A percentile compares a stretch with the other conserved stretches of the same genome.
These are phyloP conservation scores for Solenodon paradoxus DNA, from an alignment of 2,113 vertebrate genomes.

Conservation along the genomic window DNA sequence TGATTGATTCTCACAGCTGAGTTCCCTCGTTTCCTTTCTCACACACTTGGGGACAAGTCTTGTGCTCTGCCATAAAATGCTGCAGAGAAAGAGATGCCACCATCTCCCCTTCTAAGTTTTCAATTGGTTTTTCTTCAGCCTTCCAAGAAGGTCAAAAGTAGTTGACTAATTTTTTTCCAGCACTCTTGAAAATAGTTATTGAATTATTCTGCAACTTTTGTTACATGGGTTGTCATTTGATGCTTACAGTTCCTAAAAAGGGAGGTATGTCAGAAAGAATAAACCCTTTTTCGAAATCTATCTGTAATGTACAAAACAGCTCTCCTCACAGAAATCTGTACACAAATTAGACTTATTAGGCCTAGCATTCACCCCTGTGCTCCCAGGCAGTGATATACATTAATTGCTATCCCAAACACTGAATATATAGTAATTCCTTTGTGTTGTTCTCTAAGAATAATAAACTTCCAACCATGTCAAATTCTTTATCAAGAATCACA, in stretches of 20 bases:
- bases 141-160: slow-evolving; percentile 17
- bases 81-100: not conserved
- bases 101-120: not conserved
- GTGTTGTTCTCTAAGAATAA: not conserved
- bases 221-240: not conserved
- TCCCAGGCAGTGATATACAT: not conserved
- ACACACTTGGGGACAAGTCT: not conserved
- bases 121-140: not conserved
- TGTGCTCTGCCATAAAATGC: not conserved
- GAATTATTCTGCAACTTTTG: not conserved
- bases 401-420: not conserved
- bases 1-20: not conserved
- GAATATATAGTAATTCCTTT: not conserved
- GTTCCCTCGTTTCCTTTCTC: not conserved
- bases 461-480: not conserved
- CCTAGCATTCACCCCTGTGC: not conserved
- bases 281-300: not conserved
- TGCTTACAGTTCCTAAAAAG: not conserved
- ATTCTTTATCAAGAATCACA: not conserved
- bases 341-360: not conserved
- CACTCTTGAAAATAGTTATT: not conserved
- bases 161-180: not conserved
- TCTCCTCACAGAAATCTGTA: not conserved
- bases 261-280: not conserved
- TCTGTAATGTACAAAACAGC: not conserved